Base-by-base conservation (phyloP, 1,140 invertebrate species). In the Tachypleus tridentatus region DNA sequence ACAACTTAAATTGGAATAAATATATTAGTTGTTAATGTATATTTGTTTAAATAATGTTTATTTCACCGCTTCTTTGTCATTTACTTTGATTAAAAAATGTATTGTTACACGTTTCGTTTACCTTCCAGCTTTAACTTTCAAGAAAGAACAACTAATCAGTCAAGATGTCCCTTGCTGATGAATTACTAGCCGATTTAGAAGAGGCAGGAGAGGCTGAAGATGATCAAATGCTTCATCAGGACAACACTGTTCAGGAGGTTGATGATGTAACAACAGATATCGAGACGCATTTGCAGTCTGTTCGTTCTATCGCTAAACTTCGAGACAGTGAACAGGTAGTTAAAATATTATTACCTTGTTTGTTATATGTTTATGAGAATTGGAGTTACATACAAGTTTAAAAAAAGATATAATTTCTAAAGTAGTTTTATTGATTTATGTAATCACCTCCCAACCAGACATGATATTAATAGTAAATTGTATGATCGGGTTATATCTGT, bases 111-210 rank as follows among this genome's bases (percentile, higher is more conserved):
- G 2, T 29, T 29, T 29, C 29, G 29, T 29, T 29, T 29, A 1
- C 29, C 29, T 29, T 29, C 29, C 29, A 29, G 29, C 29, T 29
- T 29, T 2, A 29, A 29, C 29, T 29, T 29, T 29, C 29, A 29
- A 29, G 29, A 29, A 29, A 2, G 29, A 29, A 29, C 0, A 29
- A 29, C 29, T 29, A 54, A 54, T 54, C 53, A 54, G 10, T 6
- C 10, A 69, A 64, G 49, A 97, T 97, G 94, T 97, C 94, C 75
- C 79, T 98, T 69, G 93, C 93, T 0, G 94, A 98, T 74, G 93
- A 97, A 80, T 79, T 98, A 59, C 78, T 97, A 52, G 93, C 93
- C 50, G 94, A 97, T 84, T 83, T 97, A 53, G 93, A 97, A 78
- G 92, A 94, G 73, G 89, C 88, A 73, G 87, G 89, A 71, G 86